Percentiles rank a stretch among this genome's conserved stretches.
Evolutionary conservation across 1,140 invertebrate genomes (phyloP).

Genomic region (Bombus superbus): DNA sequence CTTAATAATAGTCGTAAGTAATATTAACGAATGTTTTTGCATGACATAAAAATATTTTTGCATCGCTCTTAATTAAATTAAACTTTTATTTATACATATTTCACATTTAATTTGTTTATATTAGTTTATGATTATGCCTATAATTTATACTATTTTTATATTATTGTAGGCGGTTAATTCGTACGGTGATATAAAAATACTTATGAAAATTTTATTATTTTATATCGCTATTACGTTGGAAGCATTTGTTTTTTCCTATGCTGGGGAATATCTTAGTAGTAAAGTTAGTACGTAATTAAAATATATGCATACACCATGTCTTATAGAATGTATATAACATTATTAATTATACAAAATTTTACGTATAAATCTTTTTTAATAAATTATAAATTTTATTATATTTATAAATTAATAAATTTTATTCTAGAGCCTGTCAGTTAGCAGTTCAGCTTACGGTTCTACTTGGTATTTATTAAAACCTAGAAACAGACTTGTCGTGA

Average conservation of each 20-base stretch:
- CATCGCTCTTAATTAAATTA: neutral
- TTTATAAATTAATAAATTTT: no score
- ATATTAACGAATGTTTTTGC: neutral
- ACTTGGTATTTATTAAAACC: slow-evolving; percentile 53
- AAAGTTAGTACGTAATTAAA: slow-evolving; percentile 37
- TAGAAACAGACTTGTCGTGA: slow-evolving; percentile 28
- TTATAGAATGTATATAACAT: neutral
- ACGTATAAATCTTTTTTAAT: fast-evolving
- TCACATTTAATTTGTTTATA: neutral
- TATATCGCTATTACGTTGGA: slow-evolving; percentile 48
- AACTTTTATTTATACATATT: neutral
- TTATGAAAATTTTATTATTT: slow-evolving; percentile 45
- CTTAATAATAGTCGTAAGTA: slow-evolving; percentile 51
- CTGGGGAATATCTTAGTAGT: slow-evolving; percentile 55
- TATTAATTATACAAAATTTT: neutral
- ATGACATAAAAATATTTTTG: neutral
- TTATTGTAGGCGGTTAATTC: slow-evolving; percentile 32
- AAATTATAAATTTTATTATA: no score
- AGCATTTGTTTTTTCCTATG: slow-evolving; percentile 57
- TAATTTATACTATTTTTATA: neutral
- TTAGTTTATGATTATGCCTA: neutral
- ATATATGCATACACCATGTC: neutral
- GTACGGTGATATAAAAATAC: neutral
- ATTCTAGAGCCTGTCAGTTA: slow-evolving; percentile 49
- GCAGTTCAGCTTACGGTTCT: slow-evolving; percentile 35